Evolutionary conservation across 2,113 vertebrate genomes (phyloP).

Genomic region (Tetrax tetrax): DNA sequence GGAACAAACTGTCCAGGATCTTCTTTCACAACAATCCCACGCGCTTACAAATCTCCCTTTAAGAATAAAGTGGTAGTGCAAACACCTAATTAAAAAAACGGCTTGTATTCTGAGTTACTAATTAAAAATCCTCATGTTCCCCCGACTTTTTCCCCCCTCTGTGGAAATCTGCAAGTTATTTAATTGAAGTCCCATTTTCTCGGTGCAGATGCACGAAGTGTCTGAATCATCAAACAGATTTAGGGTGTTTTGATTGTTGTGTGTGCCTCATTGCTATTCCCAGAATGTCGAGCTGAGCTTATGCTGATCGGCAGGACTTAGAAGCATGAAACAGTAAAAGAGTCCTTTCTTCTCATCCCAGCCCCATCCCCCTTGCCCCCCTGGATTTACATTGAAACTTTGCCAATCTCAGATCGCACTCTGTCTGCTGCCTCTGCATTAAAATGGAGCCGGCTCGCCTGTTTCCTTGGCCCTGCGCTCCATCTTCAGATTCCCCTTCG

Average conservation of each 20-base stretch:
- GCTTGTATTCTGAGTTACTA: slow-evolving; percentile 74
- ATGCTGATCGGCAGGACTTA: slow-evolving; percentile 82
- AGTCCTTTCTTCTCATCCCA: slow-evolving; percentile 81
- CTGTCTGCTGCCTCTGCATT: slow-evolving; percentile 80
- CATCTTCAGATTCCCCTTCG: slow-evolving; percentile 47
- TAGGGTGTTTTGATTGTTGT: slow-evolving; percentile 79
- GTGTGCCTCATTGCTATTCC: slow-evolving; percentile 85
- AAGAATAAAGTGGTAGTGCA: slow-evolving; percentile 71
- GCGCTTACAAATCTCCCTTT: slow-evolving; percentile 55
- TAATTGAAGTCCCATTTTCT: slow-evolving; percentile 79
- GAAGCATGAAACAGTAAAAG: slow-evolving; percentile 81
- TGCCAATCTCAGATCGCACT: slow-evolving; percentile 80
- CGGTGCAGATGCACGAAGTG: slow-evolving; percentile 75
- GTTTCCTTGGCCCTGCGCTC: slow-evolving; percentile 36
- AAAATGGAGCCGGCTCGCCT: slow-evolving; percentile 74
- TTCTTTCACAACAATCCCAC: slow-evolving; percentile 54
- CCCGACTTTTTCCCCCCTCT: slow-evolving; percentile 69
- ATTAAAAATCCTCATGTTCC: slow-evolving; percentile 79
- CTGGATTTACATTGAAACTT: slow-evolving; percentile 83
- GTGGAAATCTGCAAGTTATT: slow-evolving; percentile 77
- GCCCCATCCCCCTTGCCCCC: slow-evolving; percentile 74
- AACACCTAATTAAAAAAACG: slow-evolving; percentile 75
- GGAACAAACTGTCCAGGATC: slow-evolving; percentile 53
- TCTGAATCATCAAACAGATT: slow-evolving; percentile 80
- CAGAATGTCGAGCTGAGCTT: slow-evolving; percentile 79